Evolutionary conservation across 2,888 invertebrate species (phyloP), one percentile per base, ranked within the genome.

Genomic region (Diaprepes abbreviatus): DNA sequence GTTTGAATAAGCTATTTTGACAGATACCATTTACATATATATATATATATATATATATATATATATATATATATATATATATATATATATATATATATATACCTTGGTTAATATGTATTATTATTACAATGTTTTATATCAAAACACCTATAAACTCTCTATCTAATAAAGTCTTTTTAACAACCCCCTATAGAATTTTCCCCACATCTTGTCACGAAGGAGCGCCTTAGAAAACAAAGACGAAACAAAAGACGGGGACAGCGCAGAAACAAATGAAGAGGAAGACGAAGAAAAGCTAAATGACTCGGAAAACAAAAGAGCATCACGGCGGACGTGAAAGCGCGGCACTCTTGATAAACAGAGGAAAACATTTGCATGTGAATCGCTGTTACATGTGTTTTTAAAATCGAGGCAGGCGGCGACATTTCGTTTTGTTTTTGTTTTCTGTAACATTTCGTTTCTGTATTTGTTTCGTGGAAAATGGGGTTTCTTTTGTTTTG

Each of bases 281-380:
- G 83, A 83, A 83, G 81, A 79, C 78, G 80, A 80, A 82, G 82
- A 82, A 82, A 80, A 80, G 81, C 81, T 83, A 83, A 83, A 83
- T 83, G 83, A 83, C 82, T 81, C 76, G 81, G 45, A 62, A 79
- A 82, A 83, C 83, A 83, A 83, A 83, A 82, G 82, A 79, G 74
- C 74, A 79, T 78, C 82, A 80, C 80, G 80, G 31, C 79, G 80
- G 77, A 77, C 77, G 74, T 75, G 74, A 73, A 76, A 79, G 76
- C 79, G 73, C 72, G 76, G 78, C 77, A 69, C 81, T 75, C 81
- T 81, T 83, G 83, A 83, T 83, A 82, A 82, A 83, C 82, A 81
- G 80, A 78, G 77, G 81, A 81, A 82, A 79, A 77, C 81, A 83
- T 83, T 83, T 83, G 82, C 83, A 83, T 83, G 76, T 81, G 81